A percentile compares a stretch with the other conserved stretches of the same genome.
Evolutionary conservation across 2,113 vertebrate genomes (phyloP).

Genomic region (Pongo pygmaeus): DNA sequence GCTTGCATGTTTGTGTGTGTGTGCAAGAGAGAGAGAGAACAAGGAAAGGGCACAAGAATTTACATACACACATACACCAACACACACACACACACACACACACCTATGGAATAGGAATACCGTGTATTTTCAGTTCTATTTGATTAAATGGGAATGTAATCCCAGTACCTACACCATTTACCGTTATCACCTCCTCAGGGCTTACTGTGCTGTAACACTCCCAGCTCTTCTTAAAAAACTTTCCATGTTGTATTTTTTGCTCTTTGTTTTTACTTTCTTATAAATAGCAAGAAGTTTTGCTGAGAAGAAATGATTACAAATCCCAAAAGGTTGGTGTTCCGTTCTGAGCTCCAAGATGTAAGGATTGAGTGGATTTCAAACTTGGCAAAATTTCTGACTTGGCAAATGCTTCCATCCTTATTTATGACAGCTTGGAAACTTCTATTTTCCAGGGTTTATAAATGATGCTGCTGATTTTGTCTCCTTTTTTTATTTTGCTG

Average conservation of each 20-base stretch:
- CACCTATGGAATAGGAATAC: accelerated
- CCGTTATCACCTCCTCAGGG: not conserved
- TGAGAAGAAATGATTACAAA: constrained; percentile 75
- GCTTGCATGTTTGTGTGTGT: not conserved
- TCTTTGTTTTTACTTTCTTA: constrained; percentile 68
- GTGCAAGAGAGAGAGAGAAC: not conserved
- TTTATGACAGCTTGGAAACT: constrained; percentile 75
- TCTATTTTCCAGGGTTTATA: constrained; percentile 70
- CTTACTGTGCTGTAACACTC: not conserved
- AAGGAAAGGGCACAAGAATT: not conserved
- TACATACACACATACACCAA: not conserved
- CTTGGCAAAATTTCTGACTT: constrained; percentile 72
- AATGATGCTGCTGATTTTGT: constrained; percentile 65
- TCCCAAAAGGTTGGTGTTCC: constrained; percentile 73
- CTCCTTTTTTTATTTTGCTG: constrained; percentile 51
- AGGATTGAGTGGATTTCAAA: constrained; percentile 71
- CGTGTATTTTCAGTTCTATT: not conserved
- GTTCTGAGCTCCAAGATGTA: constrained; percentile 69
- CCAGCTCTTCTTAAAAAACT: constrained; percentile 43
- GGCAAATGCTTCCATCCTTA: constrained; percentile 65
- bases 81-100: not conserved
- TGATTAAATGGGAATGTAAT: not conserved
- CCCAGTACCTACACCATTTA: not conserved
- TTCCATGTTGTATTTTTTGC: constrained; percentile 47
- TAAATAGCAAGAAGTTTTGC: constrained; percentile 70